Percentiles rank a stretch among this genome's conserved stretches.
Evolutionary conservation across 1,140 invertebrate species (phyloP).

Genomic region (Zophobas atratus): DNA sequence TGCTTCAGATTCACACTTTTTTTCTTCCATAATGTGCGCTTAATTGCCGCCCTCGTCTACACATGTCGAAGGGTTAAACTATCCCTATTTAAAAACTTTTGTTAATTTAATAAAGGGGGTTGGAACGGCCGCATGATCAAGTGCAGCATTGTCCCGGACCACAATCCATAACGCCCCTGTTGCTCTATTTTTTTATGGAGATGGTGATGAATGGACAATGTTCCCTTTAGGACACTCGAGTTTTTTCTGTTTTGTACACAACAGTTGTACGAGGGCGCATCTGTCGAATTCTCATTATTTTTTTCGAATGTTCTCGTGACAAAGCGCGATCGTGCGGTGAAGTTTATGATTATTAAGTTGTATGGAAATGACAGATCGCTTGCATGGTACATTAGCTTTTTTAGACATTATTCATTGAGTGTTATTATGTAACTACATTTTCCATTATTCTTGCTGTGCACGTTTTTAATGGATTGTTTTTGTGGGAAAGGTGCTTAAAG

Average conservation of each 20-base stretch:
- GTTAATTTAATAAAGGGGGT: constrained; percentile 38
- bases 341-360: constrained; percentile 43
- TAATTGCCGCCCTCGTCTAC: constrained; percentile 19
- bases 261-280: constrained; percentile 57
- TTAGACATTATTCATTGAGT: constrained; percentile 9
- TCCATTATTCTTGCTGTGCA: constrained; percentile 23
- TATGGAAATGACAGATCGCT: constrained; percentile 43
- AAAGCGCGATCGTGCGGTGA: constrained; percentile 29
- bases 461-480: constrained; percentile 22
- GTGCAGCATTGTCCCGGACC: constrained; percentile 61
- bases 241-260: constrained; percentile 55
- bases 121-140: constrained; percentile 57
- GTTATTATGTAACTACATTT: constrained; percentile 21
- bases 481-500: background rate
- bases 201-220: constrained; percentile 52
- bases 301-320: constrained; percentile 23
- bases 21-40: background rate
- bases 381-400: constrained; percentile 35
- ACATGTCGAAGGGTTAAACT: constrained; percentile 38
- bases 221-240: constrained; percentile 47
- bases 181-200: constrained; percentile 57
- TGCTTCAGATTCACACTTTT: too few relatives aligned
- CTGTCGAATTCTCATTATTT: constrained; percentile 49
- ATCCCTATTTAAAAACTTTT: constrained; percentile 6
- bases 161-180: constrained; percentile 55